phyloP scores from a whole-genome alignment of 2,797 vertebrate genomes.

The Melanotaenia pygmaea region DNA sequence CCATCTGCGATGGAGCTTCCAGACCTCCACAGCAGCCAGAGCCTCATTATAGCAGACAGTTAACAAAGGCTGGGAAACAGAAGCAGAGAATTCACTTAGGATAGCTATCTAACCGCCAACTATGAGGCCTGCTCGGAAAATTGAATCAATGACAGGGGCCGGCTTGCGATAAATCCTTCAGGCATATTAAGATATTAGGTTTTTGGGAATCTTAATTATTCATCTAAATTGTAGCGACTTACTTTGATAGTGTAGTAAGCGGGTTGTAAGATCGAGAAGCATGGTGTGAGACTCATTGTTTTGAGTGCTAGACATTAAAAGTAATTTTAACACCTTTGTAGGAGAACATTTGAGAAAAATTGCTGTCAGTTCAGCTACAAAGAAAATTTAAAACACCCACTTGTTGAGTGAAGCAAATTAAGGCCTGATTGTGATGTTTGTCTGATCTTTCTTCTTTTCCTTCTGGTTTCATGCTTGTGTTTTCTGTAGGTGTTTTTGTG shows the following conservation, averaged over 20 bases:
- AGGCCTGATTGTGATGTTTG: constrained; percentile 58
- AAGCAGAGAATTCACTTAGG: constrained; percentile 81
- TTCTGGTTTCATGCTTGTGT: constrained; percentile 54
- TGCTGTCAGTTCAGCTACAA: constrained; percentile 4
- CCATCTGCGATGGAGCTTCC: constrained; percentile 84
- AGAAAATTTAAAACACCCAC: constrained; percentile 49
- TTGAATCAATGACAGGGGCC: constrained; percentile 82
- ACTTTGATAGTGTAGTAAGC: constrained; percentile 66
- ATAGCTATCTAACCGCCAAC: constrained; percentile 79
- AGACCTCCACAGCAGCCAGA: constrained; percentile 84
- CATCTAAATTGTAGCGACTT: constrained; percentile 71
- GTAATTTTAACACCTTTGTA: constrained; percentile 31
- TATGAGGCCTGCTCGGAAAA: constrained; percentile 76
- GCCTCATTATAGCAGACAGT: constrained; percentile 84
- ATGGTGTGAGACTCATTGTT: constrained; percentile 38
- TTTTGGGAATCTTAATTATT: constrained; percentile 80
- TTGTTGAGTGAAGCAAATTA: constrained; percentile 65
- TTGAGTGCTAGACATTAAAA: constrained; percentile 19
- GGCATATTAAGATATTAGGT: constrained; percentile 79
- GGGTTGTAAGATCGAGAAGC: constrained; percentile 37
- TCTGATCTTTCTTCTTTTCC: constrained; percentile 10
- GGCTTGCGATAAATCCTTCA: constrained; percentile 75
- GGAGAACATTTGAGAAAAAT: constrained; percentile 22
- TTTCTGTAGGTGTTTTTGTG: constrained; percentile 62
- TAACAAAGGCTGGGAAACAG: constrained; percentile 85